Base-by-base conservation (phyloP, 2,113 vertebrate species). In the Lampris incognitus region DNA sequence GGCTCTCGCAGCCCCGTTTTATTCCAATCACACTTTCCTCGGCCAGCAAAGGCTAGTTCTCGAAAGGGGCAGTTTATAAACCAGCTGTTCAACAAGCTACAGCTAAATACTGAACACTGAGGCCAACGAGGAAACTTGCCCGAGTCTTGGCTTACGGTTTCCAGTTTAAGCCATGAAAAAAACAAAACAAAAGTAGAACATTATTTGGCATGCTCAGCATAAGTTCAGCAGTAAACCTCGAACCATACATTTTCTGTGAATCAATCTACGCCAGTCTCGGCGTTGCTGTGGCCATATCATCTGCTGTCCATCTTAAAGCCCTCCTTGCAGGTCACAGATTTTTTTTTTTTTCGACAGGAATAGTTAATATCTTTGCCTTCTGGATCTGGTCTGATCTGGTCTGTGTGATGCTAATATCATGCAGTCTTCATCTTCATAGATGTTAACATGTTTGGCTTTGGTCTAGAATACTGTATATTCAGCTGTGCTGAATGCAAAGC, bases 61-160 rank as follows among this genome's bases (percentile, higher is more conserved):
- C 24, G 24, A 24, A 24, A 24, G 24, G 24, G 24, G 24, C 24
- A 24, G 48, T 51, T 54, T 58, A 56, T 70, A 64, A 63, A 38
- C 1, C 6, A 5, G 48, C 79, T 70, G 72, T 81, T n/a, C 67
- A 37, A 62, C 48, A 49, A 56, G 83, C 38, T 1, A 48, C 0
- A 0, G 50, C 82, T 83, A 88, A 89, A 90, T 84, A 74, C 85
- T 83, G 69, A 89, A 66, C 69, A 60, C 58, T 9, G 74, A 52
- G 64, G 66, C 66, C 81, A 82, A 86, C 68, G 9, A 75, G 72
- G 36, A 38, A 69, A 81, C 36, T 84, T 62, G 11, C 7, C 68
- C 69, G 81, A 84, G 80, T 58, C 54, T 5, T 4, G 3, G 79
- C 85, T 86, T 89, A 71, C 13, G 64, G 70, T 83, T 73, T 65